Base-by-base conservation (phyloP, 2,113 vertebrate species). In the Pongo pygmaeus region DNA sequence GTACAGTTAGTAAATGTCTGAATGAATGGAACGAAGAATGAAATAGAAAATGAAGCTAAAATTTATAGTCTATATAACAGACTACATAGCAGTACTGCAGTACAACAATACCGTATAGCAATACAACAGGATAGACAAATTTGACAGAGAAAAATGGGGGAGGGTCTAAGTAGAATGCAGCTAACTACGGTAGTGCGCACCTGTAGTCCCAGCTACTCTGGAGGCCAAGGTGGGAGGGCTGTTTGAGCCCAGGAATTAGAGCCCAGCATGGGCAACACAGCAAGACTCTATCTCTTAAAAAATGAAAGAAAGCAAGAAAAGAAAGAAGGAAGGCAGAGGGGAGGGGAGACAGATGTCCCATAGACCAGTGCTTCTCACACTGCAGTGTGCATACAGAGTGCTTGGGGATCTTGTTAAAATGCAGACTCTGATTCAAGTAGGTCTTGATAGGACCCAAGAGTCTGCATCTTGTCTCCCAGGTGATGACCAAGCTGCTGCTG, bases 361-460 rank as follows among this genome's bases (percentile, higher is more conserved):
- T 0, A 3, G 25, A 20, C 38, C 22, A 5, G 25, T 0, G 5
- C 35, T 6, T 81, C 79, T 70, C 55, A 18, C 8, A 2, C 27
- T 23, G 46, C 14, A 9, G 30, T 1, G 0, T 0, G 20, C 20
- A 30, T 2, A 55, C 23, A 25, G 4, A 40, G 20, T 1, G 3
- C 43, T 5, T 11, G 48, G 35, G 75, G 11, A n/a, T 40, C 43
- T 48, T 11, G 57, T 20, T 32, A 27, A 61, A 30, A 50, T 3
- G 25, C 9, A 80, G 80, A 22, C 27, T 52, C 3, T 38, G 52
- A 77, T 30, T 57, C 84, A 16, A 27, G 89, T 3, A 32, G 61
- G 85, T 38, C 50, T 78, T 57, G 27, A 17, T 14, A 7, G 59
- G 55, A 35, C 25, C 92, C 17, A 3, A 38, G 48, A 7, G 5